Conservation (phyloP, 2,888 invertebrate genomes). For the Epinotia bilunana region DNA sequence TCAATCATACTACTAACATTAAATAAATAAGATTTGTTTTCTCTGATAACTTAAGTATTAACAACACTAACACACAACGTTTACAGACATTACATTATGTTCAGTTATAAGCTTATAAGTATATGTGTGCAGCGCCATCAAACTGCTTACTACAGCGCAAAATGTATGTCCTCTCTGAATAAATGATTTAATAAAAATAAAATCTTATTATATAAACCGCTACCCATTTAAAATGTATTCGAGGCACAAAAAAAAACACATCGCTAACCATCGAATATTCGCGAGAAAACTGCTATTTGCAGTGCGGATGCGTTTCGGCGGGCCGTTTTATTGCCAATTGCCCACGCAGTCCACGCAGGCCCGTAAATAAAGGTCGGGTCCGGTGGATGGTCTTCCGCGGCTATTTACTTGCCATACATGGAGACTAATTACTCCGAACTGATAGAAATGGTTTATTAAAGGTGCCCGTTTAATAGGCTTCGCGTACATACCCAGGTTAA, state of each 20-base stretch:
- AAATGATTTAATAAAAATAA: too few species aligned
- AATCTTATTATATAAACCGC: too few species aligned
- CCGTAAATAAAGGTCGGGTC: conserved; percentile 13
- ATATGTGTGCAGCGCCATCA: too few species aligned
- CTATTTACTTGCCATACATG: conserved; percentile 17
- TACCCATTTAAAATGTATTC: background rate
- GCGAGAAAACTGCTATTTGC: background rate
- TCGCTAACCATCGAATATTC: background rate
- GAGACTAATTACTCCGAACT: conserved; percentile 20
- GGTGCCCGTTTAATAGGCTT: conserved; percentile 2
- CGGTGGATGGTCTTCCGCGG: background rate
- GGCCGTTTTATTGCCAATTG: too few species aligned
- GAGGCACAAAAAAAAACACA: background rate
- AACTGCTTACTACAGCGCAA: too few species aligned
- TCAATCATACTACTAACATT: too few species aligned
- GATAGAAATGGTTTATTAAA: conserved; percentile 15
- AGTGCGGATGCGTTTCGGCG: conserved; percentile 3
- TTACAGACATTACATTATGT: too few species aligned
- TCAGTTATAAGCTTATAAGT: too few species aligned
- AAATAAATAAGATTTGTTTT: too few species aligned
- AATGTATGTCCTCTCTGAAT: too few species aligned
- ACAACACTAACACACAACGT: too few species aligned
- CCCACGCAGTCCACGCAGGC: background rate
- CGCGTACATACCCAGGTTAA: background rate
- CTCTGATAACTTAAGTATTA: too few species aligned